A percentile compares a stretch with the other conserved stretches of the same genome.
Conservation (phyloP, 2,797 vertebrate species). For the Chelonia mydas region DNA sequence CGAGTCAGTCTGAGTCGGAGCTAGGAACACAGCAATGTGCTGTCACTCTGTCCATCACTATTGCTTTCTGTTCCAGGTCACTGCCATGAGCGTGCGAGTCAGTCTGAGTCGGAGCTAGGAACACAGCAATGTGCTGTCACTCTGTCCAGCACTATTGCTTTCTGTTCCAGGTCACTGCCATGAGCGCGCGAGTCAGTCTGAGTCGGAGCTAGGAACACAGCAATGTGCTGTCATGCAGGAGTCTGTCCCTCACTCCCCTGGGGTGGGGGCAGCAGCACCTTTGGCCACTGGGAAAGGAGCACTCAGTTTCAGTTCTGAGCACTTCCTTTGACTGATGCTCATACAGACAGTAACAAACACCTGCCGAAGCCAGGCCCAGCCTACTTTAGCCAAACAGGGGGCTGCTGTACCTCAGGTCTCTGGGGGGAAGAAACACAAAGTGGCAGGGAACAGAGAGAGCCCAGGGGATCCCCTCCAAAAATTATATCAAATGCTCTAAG, state of each 20-base stretch:
- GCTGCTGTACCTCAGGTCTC: neutral
- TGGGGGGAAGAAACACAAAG: neutral
- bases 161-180: neutral
- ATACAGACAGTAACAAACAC: neutral
- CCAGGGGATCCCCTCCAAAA: neutral
- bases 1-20: neutral
- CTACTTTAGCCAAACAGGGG: neutral
- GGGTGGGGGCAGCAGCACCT: neutral
- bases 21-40: too few species aligned
- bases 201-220: too few species aligned
- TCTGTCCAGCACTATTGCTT: neutral
- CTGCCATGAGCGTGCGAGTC: neutral
- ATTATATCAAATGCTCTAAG: neutral
- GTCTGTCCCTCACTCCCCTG: too few species aligned
- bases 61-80: neutral
- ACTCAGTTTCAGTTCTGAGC: neutral
- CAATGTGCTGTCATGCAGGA: neutral
- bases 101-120: too few species aligned
- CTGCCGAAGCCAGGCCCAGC: neutral
- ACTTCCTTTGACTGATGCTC: too few species aligned
- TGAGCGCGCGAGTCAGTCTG: neutral
- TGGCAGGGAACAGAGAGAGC: neutral
- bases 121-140: too few species aligned
- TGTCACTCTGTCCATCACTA: neutral
- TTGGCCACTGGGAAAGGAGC: neutral